Base-by-base conservation (phyloP, 2,888 invertebrate genomes). In the Junonia oenone region DNA sequence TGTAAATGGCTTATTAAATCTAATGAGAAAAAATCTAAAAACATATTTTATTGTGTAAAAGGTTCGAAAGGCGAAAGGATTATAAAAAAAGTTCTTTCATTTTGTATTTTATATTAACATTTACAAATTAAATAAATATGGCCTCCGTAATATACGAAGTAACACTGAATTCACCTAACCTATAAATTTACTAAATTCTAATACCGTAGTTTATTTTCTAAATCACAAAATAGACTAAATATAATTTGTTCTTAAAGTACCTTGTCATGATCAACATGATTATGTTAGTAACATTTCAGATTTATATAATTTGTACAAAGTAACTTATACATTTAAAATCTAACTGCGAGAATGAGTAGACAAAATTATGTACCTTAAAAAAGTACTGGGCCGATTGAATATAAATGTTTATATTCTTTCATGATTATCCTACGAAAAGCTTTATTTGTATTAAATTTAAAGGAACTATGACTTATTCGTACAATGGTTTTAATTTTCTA, bases 111-210 rank as follows among this genome's bases (percentile, higher is more conserved):
- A 67, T 80, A 75, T 76, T 76, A 72, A 81, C 79, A 75, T 69
- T 74, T 78, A 84, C 81, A 78, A 79, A 78, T 72, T 71, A 71
- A 80, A 83, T 85, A 83, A 83, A 84, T 78, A 80, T 71, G 65
- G 71, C 68, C 68, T 79, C 81, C 87, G 78, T 88, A 89, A 89
- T 88, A 86, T 87, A 88, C 83, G 87, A 68, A 86, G 63, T 64
- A 56, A 63, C 56, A 40, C 45, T 55, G 53, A 56, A 50, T 6
- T 52, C 40, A 69, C 55, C 55, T 58, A 58, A 37, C n/a, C 47
- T 51, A 53, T 35, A n/a, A 35, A 40, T 52, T 43, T 52, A 38
- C 50, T 35, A 52, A 13, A 31, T 15, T 14, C 15, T 49, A 52
- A 52, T 47, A 47, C 27, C 55, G 37, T 37, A 43, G 51, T 22